These are phyloP conservation scores for Saccostrea echinata DNA, from an alignment of 1,140 invertebrate genomes.

Conservation along the genomic window DNA sequence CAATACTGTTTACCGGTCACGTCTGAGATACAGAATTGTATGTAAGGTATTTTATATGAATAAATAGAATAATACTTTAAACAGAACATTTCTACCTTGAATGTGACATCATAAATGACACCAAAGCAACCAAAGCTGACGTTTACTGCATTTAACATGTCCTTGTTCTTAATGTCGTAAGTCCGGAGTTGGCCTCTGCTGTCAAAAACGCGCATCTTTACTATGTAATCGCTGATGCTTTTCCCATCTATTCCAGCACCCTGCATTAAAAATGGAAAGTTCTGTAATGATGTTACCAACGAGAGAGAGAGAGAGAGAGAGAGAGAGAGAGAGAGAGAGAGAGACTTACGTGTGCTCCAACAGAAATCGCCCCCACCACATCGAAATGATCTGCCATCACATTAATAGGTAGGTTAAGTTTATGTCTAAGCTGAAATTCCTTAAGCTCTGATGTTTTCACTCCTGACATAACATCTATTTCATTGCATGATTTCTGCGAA, in stretches of 20 bases:
- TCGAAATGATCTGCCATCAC: slow-evolving; percentile 37
- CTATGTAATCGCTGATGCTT: slow-evolving; percentile 21
- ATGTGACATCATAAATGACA: slow-evolving; percentile 43
- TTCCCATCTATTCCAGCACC: slow-evolving; percentile 18
- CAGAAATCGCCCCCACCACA: slow-evolving; percentile 37
- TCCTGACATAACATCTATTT: slow-evolving; percentile 48
- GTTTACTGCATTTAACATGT: slow-evolving; percentile 4
- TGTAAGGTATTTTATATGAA: no score
- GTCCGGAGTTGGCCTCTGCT: slow-evolving; percentile 35
- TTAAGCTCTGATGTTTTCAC: slow-evolving; percentile 46
- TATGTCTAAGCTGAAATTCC: slow-evolving; percentile 44
- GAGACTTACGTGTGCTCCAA: slow-evolving; percentile 47
- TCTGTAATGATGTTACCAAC: not conserved
- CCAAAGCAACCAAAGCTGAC: slow-evolving; percentile 48
- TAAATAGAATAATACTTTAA: no score
- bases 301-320: not conserved
- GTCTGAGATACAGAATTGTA: no score
- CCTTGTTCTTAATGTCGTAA: slow-evolving; percentile 14
- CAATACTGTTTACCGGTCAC: no score
- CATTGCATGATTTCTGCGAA: not conserved
- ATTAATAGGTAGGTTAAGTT: slow-evolving; percentile 37
- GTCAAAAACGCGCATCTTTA: slow-evolving; percentile 48
- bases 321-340: not conserved
- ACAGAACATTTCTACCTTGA: not conserved
- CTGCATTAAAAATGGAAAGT: not conserved